Evolutionary conservation across 1,140 invertebrate species (phyloP).

Genomic region (Hyles vespertilio): DNA sequence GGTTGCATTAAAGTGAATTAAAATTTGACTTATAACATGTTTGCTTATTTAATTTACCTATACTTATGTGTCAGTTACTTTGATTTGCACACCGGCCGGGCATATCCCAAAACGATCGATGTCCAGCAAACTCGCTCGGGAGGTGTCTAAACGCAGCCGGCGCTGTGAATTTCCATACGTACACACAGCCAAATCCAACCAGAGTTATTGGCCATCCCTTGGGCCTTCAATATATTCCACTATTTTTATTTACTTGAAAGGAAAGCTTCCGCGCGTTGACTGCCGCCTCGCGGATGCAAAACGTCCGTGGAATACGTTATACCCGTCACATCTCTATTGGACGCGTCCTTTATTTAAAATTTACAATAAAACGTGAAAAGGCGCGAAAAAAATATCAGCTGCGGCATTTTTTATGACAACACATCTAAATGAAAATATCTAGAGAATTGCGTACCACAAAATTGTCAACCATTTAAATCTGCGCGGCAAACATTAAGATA

Average conservation of each 20-base stretch:
- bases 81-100: too few relatives aligned
- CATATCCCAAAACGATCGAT: conserved; percentile 16
- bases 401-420: neutral
- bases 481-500: conserved; percentile 42
- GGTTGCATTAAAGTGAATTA: too few relatives aligned
- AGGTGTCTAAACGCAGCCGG: conserved; percentile 17
- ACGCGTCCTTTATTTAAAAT: conserved; percentile 13
- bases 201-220: conserved; percentile 56
- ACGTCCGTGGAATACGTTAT: conserved; percentile 47
- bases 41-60: too few relatives aligned
- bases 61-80: too few relatives aligned
- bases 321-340: conserved; percentile 19
- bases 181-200: conserved; percentile 40
- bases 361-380: conserved; percentile 1
- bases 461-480: conserved; percentile 33
- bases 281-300: conserved; percentile 26
- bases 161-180: conserved; percentile 42
- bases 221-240: conserved; percentile 51
- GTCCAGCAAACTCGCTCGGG: conserved; percentile 12
- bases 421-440: neutral
- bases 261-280: conserved; percentile 38
- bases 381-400: neutral
- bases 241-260: conserved; percentile 62
- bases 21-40: too few relatives aligned
- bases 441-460: conserved; percentile 3